Conservation (phyloP, 1,140 invertebrate species). For the Frieseomelitta varia region DNA sequence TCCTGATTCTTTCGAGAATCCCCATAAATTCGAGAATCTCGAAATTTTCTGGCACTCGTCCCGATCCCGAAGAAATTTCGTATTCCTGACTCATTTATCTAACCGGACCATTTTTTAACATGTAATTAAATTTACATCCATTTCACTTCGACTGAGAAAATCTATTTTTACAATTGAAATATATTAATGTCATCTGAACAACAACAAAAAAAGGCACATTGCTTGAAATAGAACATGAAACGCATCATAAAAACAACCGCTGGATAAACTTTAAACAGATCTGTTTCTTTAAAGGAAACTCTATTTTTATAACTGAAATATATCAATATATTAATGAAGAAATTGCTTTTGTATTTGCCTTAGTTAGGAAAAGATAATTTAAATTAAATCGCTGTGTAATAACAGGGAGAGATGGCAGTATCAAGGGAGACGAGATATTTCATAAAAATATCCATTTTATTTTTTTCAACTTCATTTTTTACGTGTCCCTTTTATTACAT, state of each 20-base stretch:
- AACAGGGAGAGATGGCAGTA: neutral
- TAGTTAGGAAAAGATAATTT: neutral
- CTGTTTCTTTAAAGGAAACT: no score
- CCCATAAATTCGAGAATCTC: no score
- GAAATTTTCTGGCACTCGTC: no score
- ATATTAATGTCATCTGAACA: neutral
- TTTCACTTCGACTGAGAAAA: no score
- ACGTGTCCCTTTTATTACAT: slow-evolving; percentile 53
- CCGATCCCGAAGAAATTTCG: no score
- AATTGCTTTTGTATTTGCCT: neutral
- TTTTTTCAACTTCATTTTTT: slow-evolving; percentile 48
- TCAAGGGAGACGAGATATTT: slow-evolving; percentile 12
- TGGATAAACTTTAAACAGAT: no score
- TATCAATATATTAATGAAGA: neutral
- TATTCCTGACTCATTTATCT: no score
- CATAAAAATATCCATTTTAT: slow-evolving; percentile 68
- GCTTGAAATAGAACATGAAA: neutral
- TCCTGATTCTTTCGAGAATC: no score
- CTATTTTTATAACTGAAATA: no score
- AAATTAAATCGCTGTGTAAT: neutral
- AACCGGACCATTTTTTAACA: no score
- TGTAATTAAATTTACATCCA: no score
- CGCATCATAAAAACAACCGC: neutral
- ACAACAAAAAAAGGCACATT: neutral
- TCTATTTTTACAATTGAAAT: neutral